Percentiles rank a stretch among this genome's conserved stretches.
Conservation (phyloP, 2,797 vertebrate genomes). For the Lagocephalus sceleratus region DNA sequence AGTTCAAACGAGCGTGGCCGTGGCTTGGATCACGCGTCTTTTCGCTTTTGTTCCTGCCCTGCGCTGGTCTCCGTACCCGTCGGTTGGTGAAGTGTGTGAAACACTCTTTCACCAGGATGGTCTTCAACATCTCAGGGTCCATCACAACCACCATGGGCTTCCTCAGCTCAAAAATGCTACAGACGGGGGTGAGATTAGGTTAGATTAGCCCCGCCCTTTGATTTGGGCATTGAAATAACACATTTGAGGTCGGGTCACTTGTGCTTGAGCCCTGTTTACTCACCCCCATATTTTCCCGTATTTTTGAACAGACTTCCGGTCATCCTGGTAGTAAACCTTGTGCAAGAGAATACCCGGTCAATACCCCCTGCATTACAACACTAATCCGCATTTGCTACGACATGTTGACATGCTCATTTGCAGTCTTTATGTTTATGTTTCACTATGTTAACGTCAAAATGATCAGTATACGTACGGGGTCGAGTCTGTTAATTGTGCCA, state of each 20-base stretch:
- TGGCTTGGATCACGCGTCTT: not conserved
- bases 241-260: not conserved
- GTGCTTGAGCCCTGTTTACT: constrained; percentile 15
- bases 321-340: constrained; percentile 56
- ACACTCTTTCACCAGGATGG: constrained; percentile 74
- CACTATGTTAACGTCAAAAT: no score
- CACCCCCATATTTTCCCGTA: constrained; percentile 66
- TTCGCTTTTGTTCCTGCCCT: not conserved
- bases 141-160: constrained; percentile 61
- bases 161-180: constrained; percentile 62
- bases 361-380: not conserved
- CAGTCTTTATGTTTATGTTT: no score
- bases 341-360: not conserved
- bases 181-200: constrained; percentile 4
- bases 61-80: constrained; percentile 49
- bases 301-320: constrained; percentile 11
- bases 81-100: constrained; percentile 68
- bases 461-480: constrained; percentile 24
- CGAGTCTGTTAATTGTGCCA: constrained; percentile 57
- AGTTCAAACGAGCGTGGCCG: no score
- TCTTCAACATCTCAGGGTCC: constrained; percentile 70
- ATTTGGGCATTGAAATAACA: not conserved
- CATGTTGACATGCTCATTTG: no score
- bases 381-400: not conserved
- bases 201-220: constrained; percentile 1